Evolutionary conservation across 1,140 invertebrate species (phyloP).

Genomic region (Drosophila tani): DNA sequence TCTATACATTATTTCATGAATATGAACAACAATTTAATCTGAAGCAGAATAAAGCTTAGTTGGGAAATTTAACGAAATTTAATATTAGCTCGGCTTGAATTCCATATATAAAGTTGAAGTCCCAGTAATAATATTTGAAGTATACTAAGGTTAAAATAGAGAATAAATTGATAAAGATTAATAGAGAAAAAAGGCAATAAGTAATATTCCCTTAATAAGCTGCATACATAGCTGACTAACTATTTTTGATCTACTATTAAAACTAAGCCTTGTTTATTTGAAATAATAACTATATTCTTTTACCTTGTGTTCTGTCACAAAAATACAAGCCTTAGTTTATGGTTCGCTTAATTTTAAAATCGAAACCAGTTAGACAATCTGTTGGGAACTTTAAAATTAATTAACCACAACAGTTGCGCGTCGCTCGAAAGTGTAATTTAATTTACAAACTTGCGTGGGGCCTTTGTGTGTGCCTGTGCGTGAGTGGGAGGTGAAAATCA

Average conservation of each 20-base stretch:
- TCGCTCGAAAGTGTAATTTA: conserved; percentile 10
- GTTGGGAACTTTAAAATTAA: background rate
- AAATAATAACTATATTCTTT: background rate
- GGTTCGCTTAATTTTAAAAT: background rate
- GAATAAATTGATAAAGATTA: no score
- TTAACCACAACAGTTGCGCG: conserved; percentile 8
- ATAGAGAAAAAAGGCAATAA: no score
- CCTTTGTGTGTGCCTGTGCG: background rate
- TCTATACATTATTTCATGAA: no score
- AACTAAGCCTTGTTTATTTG: background rate
- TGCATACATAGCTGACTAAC: no score
- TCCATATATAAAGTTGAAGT: background rate
- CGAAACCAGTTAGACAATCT: background rate
- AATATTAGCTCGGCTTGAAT: background rate
- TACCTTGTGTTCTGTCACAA: no score
- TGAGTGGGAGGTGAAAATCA: conserved; percentile 10
- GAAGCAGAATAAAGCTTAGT: background rate
- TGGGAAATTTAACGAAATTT: background rate
- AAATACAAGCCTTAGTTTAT: background rate
- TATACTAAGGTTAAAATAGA: no score
- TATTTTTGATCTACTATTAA: background rate
- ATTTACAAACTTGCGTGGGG: conserved; percentile 6
- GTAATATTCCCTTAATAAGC: no score
- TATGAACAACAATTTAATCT: background rate
- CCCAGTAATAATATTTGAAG: no score